Conservation (phyloP, 1,140 invertebrate genomes). For the Pseudobourletiella spinata region DNA sequence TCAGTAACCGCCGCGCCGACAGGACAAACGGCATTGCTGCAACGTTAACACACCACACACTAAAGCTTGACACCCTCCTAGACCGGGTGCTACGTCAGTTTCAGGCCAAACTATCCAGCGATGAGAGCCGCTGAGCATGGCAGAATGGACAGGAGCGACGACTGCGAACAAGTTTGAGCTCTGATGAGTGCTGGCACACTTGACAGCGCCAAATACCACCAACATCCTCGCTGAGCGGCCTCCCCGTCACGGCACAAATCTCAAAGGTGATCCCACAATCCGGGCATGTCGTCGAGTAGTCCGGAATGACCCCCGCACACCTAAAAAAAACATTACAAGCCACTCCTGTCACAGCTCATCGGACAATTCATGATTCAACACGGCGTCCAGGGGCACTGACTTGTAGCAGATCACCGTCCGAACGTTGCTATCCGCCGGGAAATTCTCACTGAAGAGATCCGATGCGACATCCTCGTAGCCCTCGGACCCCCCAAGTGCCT, state of each 20-base stretch:
- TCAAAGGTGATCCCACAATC: conserved; percentile 72
- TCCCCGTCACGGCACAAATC: conserved; percentile 72
- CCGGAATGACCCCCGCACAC: conserved; percentile 46
- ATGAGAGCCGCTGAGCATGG: conserved; percentile 41
- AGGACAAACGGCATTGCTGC: too few relatives aligned
- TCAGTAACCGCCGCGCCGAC: too few relatives aligned
- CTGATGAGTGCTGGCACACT: conserved; percentile 67
- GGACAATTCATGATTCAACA: background rate
- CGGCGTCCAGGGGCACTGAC: background rate
- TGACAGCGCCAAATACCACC: conserved; percentile 67
- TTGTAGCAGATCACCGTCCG: conserved; percentile 12
- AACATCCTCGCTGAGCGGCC: conserved; percentile 57
- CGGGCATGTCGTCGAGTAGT: conserved; percentile 49
- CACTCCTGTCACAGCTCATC: background rate
- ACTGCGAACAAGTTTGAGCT: conserved; percentile 63
- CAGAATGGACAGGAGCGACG: conserved; percentile 71
- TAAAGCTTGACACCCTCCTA: too few relatives aligned
- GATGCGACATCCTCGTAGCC: conserved; percentile 70
- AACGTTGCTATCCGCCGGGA: conserved; percentile 43
- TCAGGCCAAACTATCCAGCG: background rate
- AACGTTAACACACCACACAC: too few relatives aligned
- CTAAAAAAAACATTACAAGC: conserved; percentile 44
- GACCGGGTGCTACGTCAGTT: too few relatives aligned
- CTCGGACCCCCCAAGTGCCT: conserved; percentile 53
- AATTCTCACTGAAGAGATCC: conserved; percentile 74